These are phyloP conservation scores for Stenolophus ochropezus DNA, from an alignment of 2,888 invertebrate genomes.

Conservation along the genomic window DNA sequence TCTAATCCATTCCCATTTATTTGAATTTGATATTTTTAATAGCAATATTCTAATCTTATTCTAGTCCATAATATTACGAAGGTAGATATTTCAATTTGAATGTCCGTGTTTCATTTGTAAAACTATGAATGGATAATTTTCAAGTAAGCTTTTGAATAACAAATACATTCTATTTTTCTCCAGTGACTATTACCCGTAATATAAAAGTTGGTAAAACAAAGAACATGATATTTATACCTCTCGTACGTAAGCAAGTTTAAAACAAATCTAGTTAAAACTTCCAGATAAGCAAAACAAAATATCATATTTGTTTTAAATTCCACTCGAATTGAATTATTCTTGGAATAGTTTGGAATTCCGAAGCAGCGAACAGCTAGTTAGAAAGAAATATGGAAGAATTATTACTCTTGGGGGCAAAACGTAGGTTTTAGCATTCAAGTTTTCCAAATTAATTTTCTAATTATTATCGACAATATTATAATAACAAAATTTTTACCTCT, in stretches of 20 bases:
- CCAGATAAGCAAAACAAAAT: neutral
- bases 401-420: too few relatives aligned
- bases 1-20: too few relatives aligned
- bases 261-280: slow-evolving; percentile 48
- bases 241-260: slow-evolving; percentile 7
- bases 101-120: neutral
- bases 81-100: neutral
- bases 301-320: slow-evolving; percentile 40
- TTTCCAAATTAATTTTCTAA: too few relatives aligned
- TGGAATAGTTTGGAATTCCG: neutral
- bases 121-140: neutral
- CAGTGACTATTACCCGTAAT: slow-evolving; percentile 16
- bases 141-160: neutral
- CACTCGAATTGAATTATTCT: neutral
- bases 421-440: too few relatives aligned
- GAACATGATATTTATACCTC: neutral
- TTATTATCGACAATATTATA: too few relatives aligned
- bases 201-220: slow-evolving; percentile 15
- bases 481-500: too few relatives aligned
- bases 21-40: too few relatives aligned
- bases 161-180: slow-evolving; percentile 3
- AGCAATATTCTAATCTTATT: too few relatives aligned
- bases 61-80: neutral
- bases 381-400: neutral
- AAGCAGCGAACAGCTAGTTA: neutral